Evolutionary conservation across 2,797 vertebrate species (phyloP).

Genomic region (Pantherophis alleghaniensis): DNA sequence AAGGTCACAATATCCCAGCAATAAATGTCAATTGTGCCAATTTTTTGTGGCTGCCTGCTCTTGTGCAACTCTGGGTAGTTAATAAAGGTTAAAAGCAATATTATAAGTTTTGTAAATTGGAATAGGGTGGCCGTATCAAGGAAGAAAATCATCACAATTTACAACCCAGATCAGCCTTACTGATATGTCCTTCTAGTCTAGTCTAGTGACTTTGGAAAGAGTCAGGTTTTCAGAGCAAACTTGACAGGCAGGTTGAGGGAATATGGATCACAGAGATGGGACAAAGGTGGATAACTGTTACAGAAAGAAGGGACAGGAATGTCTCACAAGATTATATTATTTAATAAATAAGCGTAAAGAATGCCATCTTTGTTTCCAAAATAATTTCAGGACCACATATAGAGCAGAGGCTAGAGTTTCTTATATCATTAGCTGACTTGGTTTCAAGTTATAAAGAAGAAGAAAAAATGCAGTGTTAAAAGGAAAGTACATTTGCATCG

Average conservation of each 20-base stretch:
- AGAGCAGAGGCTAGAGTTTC: background rate
- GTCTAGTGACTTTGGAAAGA: background rate
- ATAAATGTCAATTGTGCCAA: background rate
- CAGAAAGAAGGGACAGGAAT: background rate
- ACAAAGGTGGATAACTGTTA: background rate
- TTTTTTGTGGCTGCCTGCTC: background rate
- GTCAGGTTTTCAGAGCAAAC: background rate
- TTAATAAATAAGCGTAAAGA: background rate
- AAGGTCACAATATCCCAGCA: background rate
- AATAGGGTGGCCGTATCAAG: background rate
- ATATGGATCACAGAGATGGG: background rate
- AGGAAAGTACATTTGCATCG: background rate
- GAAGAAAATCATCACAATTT: background rate
- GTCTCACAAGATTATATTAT: background rate
- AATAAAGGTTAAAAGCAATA: background rate
- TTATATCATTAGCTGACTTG: background rate
- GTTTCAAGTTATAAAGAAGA: background rate
- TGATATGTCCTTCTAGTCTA: background rate
- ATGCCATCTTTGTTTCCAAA: background rate
- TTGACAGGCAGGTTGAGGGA: background rate
- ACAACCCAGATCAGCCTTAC: background rate
- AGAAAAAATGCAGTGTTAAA: background rate
- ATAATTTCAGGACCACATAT: background rate
- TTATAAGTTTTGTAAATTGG: background rate
- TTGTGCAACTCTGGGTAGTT: background rate